phyloP scores from a whole-genome alignment of 2,888 invertebrate species.

The Seira ritae region DNA sequence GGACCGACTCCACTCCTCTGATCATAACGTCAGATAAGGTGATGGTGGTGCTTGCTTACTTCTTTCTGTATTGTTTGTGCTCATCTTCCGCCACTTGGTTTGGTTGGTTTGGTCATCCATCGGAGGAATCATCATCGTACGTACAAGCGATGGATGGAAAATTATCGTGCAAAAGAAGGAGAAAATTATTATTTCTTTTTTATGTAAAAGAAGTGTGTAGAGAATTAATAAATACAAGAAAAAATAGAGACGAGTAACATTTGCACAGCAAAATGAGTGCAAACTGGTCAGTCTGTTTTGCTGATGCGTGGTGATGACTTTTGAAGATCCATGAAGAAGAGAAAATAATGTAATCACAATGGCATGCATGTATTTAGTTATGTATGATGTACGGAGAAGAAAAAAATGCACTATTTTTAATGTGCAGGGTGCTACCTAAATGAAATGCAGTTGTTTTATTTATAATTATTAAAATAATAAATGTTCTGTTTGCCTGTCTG shows the following conservation, averaged over 20 bases:
- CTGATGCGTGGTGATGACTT: too few relatives aligned
- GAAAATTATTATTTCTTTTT: background rate
- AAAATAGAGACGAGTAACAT: background rate
- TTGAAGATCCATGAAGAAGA: background rate
- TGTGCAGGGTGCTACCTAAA: background rate
- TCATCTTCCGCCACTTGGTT: conserved; percentile 42
- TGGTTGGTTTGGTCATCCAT: background rate
- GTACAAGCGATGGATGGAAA: too few relatives aligned
- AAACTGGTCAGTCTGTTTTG: background rate
- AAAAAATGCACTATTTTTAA: background rate
- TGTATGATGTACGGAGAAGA: too few relatives aligned
- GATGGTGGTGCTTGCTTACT: conserved; percentile 22
- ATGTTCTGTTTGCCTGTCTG: background rate
- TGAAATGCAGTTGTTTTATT: background rate
- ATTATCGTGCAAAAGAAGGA: background rate
- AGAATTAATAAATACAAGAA: background rate
- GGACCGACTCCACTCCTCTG: conserved; percentile 47
- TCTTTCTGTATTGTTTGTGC: conserved; percentile 17
- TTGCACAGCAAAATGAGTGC: background rate
- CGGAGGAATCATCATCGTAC: background rate
- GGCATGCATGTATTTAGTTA: too few relatives aligned
- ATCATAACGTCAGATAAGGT: conserved; percentile 52
- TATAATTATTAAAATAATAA: background rate
- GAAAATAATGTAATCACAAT: too few relatives aligned
- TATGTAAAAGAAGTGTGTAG: background rate